phyloP scores from a whole-genome alignment of 1,140 invertebrate genomes.

The Cyphomyrmex costatus region DNA sequence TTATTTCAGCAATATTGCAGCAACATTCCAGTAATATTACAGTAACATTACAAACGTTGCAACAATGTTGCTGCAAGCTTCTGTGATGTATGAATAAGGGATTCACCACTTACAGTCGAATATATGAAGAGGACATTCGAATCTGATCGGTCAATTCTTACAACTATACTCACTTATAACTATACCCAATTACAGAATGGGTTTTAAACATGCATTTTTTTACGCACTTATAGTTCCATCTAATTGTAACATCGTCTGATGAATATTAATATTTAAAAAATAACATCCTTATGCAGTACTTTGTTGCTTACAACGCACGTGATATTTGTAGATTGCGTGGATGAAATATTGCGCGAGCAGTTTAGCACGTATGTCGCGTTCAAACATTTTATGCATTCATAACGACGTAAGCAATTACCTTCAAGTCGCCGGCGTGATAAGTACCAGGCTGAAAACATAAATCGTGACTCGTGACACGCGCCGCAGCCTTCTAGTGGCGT shows the following conservation, averaged over 20 bases:
- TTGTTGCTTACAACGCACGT: slow-evolving; percentile 17
- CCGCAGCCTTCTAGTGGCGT: slow-evolving; percentile 24
- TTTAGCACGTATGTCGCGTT: slow-evolving; percentile 51
- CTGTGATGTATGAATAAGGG: too few species aligned
- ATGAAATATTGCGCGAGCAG: slow-evolving; percentile 55
- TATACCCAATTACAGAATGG: too few species aligned
- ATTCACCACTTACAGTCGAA: too few species aligned
- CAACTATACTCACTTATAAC: too few species aligned
- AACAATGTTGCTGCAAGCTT: too few species aligned
- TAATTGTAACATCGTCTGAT: neutral
- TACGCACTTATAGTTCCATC: neutral
- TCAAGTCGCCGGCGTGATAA: slow-evolving; percentile 52
- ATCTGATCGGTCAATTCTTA: too few species aligned
- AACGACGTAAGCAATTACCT: slow-evolving; percentile 56
- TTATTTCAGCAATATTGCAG: too few species aligned
- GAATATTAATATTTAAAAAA: slow-evolving; percentile 33
- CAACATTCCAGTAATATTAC: too few species aligned
- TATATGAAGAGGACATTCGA: too few species aligned
- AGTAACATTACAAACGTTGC: too few species aligned
- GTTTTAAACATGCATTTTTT: neutral
- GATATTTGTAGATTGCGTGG: slow-evolving; percentile 43
- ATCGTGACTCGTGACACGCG: slow-evolving; percentile 44
- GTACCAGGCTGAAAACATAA: slow-evolving; percentile 56
- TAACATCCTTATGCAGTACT: neutral
- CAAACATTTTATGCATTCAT: slow-evolving; percentile 61